Conservation (phyloP, 2,888 invertebrate genomes). For the Pollenia angustigena region DNA sequence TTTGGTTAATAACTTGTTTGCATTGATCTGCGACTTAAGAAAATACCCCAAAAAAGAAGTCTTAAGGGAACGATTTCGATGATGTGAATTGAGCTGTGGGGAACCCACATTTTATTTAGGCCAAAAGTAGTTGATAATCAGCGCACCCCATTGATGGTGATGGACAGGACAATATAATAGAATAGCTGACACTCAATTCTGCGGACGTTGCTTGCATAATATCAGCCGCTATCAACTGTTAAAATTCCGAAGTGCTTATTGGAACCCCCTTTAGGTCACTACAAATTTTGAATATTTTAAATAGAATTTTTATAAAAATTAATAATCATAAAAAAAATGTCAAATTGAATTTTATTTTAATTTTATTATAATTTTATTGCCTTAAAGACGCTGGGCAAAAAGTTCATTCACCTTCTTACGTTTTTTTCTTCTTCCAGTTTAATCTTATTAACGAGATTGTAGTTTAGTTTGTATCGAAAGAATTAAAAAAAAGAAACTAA, state of each 20-base stretch:
- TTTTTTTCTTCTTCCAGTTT: background rate
- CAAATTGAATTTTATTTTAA: background rate
- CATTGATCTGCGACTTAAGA: too few species aligned
- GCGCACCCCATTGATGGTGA: too few species aligned
- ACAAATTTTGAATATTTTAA: conserved; percentile 15
- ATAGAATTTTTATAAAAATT: conserved; percentile 3
- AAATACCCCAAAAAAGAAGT: too few species aligned
- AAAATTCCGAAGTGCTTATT: background rate
- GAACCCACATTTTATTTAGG: too few species aligned
- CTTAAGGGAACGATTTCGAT: too few species aligned
- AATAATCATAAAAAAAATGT: conserved; percentile 23
- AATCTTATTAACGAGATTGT: conserved; percentile 26
- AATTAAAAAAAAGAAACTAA: conserved; percentile 10
- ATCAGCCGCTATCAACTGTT: background rate
- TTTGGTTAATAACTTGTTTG: too few species aligned
- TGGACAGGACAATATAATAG: too few species aligned
- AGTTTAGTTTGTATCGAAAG: background rate
- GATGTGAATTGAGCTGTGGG: too few species aligned
- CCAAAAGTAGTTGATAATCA: too few species aligned
- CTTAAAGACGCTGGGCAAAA: background rate
- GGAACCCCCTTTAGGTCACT: background rate
- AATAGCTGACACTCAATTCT: too few species aligned
- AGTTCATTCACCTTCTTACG: conserved; percentile 47
- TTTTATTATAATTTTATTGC: conserved; percentile 36
- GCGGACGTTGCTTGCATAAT: too few species aligned